Evolutionary conservation across 2,888 invertebrate genomes (phyloP), one percentile per base, ranked within the genome.

Genomic region (Gymnosoma rotundatum): DNA sequence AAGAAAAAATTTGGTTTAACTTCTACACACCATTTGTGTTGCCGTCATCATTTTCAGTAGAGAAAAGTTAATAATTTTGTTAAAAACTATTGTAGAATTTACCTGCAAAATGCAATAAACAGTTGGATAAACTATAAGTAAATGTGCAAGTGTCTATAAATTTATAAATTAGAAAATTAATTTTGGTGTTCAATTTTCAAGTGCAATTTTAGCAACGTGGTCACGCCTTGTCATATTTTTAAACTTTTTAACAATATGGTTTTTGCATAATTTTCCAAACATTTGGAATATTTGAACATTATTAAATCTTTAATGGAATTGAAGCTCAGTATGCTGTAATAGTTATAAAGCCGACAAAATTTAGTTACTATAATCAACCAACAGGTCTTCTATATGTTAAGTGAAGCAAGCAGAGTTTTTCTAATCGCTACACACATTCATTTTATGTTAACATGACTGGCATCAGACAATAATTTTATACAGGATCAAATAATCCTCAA

Each of bases 31-130:
- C 78, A 83, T 75, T 83, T 83, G 80, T 82, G 83, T 85, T 80
- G 83, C 82, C 86, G 86, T 86, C 86, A 83, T 85, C 85, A 83
- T 75, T 78, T 86, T 78, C 75, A 78, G 78, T 54, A 72, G 50
- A 64, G 64, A 83, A 78, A 79, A 82, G 70, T 78, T 64, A 52
- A 79, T 12, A 67, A 61, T 50, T 83, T 85, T 61, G 10, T 5
- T 58, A 4, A 14, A 73, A 83, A 38, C 38, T 64, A 79, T 74
- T 76, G 76, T 72, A 80, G 45, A 83, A 67, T 63, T 73, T 20
- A 58, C 0, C 45, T 25, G 74, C 12, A 70, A 85, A 79, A 60
- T 79, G 73, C 63, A 83, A 36, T 79, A 76, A 79, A 70, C 20
- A 45, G 20, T 72, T 76, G 8, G 25, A 42, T n/a, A 67, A 74